Conservation (phyloP, 2,797 vertebrate genomes). For the Meriones psammophilus region DNA sequence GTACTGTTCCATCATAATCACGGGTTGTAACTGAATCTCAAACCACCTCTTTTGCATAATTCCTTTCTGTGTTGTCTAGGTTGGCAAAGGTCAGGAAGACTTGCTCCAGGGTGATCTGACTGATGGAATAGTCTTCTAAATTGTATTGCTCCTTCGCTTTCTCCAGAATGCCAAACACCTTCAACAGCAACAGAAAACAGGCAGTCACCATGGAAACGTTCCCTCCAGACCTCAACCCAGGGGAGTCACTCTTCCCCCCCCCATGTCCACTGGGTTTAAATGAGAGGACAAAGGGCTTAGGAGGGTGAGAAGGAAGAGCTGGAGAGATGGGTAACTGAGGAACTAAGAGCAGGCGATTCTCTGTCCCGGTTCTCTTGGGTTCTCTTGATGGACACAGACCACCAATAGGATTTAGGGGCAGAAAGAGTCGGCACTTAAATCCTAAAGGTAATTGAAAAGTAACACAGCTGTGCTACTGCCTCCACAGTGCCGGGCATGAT, state of each 20-base stretch:
- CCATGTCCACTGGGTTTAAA: neutral
- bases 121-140: slow-evolving; percentile 74
- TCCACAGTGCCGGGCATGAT: neutral
- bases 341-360: neutral
- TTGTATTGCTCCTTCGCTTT: slow-evolving; percentile 54
- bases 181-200: slow-evolving; percentile 36
- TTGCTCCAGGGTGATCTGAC: slow-evolving; percentile 73
- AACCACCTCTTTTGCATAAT: neutral
- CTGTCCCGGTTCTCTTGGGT: neutral
- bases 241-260: neutral
- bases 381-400: neutral
- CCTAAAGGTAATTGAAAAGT: neutral
- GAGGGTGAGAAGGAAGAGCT: neutral
- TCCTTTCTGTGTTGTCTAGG: neutral
- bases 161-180: slow-evolving; percentile 77
- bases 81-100: slow-evolving; percentile 71
- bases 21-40: neutral
- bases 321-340: neutral
- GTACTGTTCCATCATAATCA: neutral
- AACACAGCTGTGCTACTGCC: neutral
- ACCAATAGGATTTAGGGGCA: neutral
- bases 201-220: neutral
- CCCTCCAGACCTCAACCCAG: neutral
- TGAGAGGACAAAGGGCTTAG: neutral
- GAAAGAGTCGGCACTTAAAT: neutral